Evolutionary conservation across 2,888 invertebrate genomes (phyloP).

Genomic region (Protodeltote pygarga): DNA sequence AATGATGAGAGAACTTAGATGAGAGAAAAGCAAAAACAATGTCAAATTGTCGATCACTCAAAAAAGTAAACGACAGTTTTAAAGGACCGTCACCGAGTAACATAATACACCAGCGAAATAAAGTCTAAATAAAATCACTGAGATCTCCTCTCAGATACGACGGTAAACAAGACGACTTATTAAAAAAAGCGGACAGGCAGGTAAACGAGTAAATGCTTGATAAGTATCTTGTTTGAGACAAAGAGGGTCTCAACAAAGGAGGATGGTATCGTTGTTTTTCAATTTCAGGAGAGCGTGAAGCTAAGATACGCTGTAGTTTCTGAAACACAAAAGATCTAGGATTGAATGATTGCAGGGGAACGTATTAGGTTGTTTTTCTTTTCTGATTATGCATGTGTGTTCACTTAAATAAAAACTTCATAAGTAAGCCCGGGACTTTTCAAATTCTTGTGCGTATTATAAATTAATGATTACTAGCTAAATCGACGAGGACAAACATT

Average conservation of each 20-base stretch:
- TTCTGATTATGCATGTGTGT: too few species aligned
- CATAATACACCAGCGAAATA: slow-evolving; percentile 47
- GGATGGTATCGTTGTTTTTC: slow-evolving; percentile 75
- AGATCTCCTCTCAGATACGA: slow-evolving; percentile 46
- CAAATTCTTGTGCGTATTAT: too few species aligned
- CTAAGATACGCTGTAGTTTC: slow-evolving; percentile 27
- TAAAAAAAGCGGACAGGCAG: slow-evolving; percentile 72
- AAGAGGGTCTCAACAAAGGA: slow-evolving; percentile 75
- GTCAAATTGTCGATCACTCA: slow-evolving; percentile 18
- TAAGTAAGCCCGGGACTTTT: too few species aligned
- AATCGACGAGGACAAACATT: too few species aligned
- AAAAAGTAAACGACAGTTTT: slow-evolving; percentile 21
- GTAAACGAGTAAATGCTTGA: slow-evolving; percentile 80
- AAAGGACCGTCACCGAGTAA: slow-evolving; percentile 46
- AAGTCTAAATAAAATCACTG: slow-evolving; percentile 45
- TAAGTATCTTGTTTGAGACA: slow-evolving; percentile 83
- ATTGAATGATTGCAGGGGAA: slow-evolving; percentile 19
- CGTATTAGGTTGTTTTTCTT: slow-evolving; percentile 21
- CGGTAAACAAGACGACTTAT: slow-evolving; percentile 61
- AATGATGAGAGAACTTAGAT: too few species aligned
- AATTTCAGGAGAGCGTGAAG: slow-evolving; percentile 57
- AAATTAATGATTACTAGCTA: too few species aligned
- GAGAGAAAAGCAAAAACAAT: background rate
- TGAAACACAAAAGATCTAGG: slow-evolving; percentile 23
- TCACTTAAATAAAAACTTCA: too few species aligned